phyloP scores from a whole-genome alignment of 2,888 invertebrate species.

The Scaptomyza flava region DNA sequence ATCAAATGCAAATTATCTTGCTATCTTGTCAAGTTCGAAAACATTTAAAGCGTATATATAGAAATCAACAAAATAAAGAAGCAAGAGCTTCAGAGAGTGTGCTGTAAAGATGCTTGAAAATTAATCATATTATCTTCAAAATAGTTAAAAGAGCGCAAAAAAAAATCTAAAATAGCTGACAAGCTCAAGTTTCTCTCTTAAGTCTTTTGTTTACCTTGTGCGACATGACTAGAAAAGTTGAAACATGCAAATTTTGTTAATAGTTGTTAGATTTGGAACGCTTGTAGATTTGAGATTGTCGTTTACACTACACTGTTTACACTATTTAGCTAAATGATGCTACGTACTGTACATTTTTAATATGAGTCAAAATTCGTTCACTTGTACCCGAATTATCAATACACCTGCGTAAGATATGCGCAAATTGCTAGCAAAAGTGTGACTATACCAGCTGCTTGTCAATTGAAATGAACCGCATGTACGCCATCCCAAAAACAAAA shows the following conservation, averaged over 20 bases:
- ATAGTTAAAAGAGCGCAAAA: slow-evolving; percentile 54
- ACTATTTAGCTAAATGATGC: not conserved
- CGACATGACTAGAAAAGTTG: slow-evolving; percentile 51
- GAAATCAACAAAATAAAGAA: slow-evolving; percentile 30
- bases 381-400: not conserved
- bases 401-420: not conserved
- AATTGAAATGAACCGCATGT: slow-evolving; percentile 55
- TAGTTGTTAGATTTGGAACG: not conserved
- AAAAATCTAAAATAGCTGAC: not conserved
- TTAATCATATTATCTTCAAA: slow-evolving; percentile 52
- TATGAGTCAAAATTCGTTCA: slow-evolving; percentile 37
- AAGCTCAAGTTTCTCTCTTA: slow-evolving; percentile 65
- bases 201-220: slow-evolving; percentile 69
- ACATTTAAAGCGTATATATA: slow-evolving; percentile 68
- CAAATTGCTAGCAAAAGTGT: slow-evolving; percentile 31
- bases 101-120: slow-evolving; percentile 40
- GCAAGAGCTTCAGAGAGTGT: not conserved
- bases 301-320: not conserved
- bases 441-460: slow-evolving; percentile 30
- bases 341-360: not conserved
- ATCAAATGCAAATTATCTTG: slow-evolving; percentile 70
- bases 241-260: slow-evolving; percentile 22
- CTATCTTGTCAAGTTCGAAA: slow-evolving; percentile 71
- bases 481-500: slow-evolving; percentile 30
- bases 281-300: not conserved